Conservation (phyloP, 2,888 invertebrate genomes). For the Tethea ocularis region DNA sequence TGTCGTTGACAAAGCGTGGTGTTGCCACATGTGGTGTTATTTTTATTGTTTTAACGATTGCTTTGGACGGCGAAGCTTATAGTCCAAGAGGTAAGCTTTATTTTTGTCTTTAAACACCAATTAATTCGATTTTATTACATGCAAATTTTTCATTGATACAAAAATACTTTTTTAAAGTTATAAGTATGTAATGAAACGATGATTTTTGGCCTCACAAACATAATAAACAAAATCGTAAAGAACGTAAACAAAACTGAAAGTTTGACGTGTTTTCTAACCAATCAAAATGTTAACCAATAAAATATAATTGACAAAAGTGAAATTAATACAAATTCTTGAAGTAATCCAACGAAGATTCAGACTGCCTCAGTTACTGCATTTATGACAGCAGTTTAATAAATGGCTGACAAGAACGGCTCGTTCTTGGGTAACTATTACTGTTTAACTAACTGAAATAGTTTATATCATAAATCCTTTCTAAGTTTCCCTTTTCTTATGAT, state of each 20-base stretch:
- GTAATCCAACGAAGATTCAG: not conserved
- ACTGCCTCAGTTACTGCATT: not conserved
- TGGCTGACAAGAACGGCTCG: not conserved
- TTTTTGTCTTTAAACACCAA: not conserved
- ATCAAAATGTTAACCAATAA: not conserved
- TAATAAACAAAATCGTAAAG: not conserved
- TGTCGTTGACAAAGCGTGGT: constrained; percentile 23
- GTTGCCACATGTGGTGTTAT: constrained; percentile 35
- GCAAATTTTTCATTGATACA: no score
- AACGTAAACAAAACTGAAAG: not conserved
- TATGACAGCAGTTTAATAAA: not conserved
- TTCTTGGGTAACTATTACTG: not conserved
- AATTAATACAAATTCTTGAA: not conserved
- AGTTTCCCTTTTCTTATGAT: constrained; percentile 4
- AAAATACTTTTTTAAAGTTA: no score
- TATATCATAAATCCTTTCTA: constrained; percentile 3
- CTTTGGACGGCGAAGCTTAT: constrained; percentile 57
- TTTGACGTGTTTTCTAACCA: not conserved
- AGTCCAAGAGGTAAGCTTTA: constrained; percentile 70
- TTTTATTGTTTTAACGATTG: constrained; percentile 46
- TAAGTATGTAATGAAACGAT: no score
- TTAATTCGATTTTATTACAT: no score
- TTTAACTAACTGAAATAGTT: not conserved
- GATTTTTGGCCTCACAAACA: not conserved
- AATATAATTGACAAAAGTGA: not conserved